Evolutionary conservation across 2,113 vertebrate species (phyloP).

Genomic region (Butorides virescens): DNA sequence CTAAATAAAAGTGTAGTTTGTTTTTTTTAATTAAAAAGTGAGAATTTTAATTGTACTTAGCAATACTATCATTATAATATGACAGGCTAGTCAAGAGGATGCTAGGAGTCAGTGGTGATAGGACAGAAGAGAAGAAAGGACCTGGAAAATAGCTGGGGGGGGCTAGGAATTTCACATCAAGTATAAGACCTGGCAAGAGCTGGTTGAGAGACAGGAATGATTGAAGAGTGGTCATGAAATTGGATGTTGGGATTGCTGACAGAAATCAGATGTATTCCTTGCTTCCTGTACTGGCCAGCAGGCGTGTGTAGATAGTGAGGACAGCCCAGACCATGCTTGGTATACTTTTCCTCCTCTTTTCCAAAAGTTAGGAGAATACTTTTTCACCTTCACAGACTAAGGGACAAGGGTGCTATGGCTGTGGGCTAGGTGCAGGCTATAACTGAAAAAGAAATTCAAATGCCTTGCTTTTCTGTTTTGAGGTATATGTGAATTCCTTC

Average conservation of each 20-base stretch:
- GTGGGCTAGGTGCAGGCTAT: neutral
- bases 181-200: neutral
- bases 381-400: neutral
- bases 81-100: neutral
- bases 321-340: neutral
- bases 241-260: neutral
- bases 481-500: neutral
- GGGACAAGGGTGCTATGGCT: neutral
- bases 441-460: neutral
- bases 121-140: neutral
- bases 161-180: neutral
- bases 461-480: neutral
- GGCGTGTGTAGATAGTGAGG: neutral
- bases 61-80: neutral
- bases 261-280: neutral
- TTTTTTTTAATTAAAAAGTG: neutral
- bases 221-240: neutral
- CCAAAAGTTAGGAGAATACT: neutral
- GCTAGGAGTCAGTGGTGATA: neutral
- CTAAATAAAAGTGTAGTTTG: neutral
- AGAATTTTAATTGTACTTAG: neutral
- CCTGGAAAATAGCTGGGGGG: neutral
- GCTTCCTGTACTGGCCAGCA: neutral
- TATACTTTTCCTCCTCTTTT: neutral
- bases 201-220: neutral